phyloP scores from a whole-genome alignment of 2,113 vertebrate genomes.

The Silurus asotus region DNA sequence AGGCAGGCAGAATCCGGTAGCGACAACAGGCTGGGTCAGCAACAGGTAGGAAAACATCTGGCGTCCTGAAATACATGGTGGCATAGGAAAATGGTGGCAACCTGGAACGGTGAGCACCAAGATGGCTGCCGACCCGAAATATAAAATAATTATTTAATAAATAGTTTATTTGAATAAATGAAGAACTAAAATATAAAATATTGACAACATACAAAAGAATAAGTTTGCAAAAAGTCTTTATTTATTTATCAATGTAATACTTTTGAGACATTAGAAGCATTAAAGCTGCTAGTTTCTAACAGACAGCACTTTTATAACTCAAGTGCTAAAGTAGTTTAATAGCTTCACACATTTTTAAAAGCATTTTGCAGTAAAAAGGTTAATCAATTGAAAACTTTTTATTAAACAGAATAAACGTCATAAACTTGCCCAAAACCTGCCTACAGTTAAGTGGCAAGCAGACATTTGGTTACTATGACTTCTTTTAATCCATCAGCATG shows the following conservation, averaged over 20 bases:
- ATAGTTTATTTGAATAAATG: too few relatives aligned
- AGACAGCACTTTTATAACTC: constrained; percentile 75
- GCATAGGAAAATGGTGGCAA: too few relatives aligned
- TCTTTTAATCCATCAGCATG: constrained; percentile 64
- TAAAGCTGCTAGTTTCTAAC: constrained; percentile 75
- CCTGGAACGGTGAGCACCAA: too few relatives aligned
- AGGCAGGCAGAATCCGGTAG: too few relatives aligned
- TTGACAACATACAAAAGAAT: constrained; percentile 12
- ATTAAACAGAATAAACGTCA: constrained; percentile 71
- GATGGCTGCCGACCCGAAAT: too few relatives aligned
- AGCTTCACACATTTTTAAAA: constrained; percentile 70
- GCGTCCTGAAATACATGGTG: too few relatives aligned
- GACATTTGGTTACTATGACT: constrained; percentile 48
- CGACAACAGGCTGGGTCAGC: too few relatives aligned
- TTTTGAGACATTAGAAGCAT: constrained; percentile 74
- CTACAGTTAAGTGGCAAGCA: constrained; percentile 54
- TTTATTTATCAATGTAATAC: constrained; percentile 54
- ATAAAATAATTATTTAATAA: too few relatives aligned
- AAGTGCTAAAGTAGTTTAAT: constrained; percentile 79
- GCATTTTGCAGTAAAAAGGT: constrained; percentile 73
- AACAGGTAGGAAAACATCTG: too few relatives aligned
- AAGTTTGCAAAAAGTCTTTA: constrained; percentile 69
- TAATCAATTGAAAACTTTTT: constrained; percentile 71
- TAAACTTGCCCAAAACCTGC: constrained; percentile 65
- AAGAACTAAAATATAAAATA: constrained; percentile 9